Evolutionary conservation across 2,888 invertebrate genomes (phyloP), one percentile per base, ranked within the genome.

Genomic region (Hypercompe scribonia): DNA sequence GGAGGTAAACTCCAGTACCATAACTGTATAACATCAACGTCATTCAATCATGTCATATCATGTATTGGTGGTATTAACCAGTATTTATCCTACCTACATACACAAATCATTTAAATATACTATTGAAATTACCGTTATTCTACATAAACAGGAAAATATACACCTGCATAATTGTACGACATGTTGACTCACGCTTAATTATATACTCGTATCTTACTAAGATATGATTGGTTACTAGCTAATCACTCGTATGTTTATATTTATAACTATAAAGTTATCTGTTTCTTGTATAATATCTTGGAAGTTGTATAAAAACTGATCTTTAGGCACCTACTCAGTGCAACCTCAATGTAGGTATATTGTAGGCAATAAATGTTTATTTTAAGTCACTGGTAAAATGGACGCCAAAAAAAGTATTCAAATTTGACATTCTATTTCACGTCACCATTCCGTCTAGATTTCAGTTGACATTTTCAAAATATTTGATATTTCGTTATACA

Each of bases 401-500:
- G 31, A 39, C 24, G 36, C 36, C 73, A 75, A 76, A 74, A 78
- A 81, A 75, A 75, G 68, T 24, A 74, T 76, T 82, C 77, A 34
- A 81, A 81, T 78, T 63, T 90, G 91, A 91, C 92, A 92, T 94
- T 94, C 93, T 81, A 92, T 89, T 90, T 89, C 76, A 89, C 86
- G 83, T 88, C 83, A 84, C 84, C 87, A 87, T 88, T 91, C 90
- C 91, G 84, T 83, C 91, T 91, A 78, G 94, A 94, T 94, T 94
- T 91, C 86, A 84, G 83, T 91, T 94, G 94, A 93, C 94, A 92
- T 87, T 89, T 65, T 87, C 89, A 89, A 91, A 90, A 90, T 90
- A 91, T 93, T 94, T 93, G 89, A 90, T 93, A 88, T 83, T 91
- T 91, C 89, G 80, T 88, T 92, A 90, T 92, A 91, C 91, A 93